Evolutionary conservation across 2,888 invertebrate genomes (phyloP).

Genomic region (Polyploca ridens): DNA sequence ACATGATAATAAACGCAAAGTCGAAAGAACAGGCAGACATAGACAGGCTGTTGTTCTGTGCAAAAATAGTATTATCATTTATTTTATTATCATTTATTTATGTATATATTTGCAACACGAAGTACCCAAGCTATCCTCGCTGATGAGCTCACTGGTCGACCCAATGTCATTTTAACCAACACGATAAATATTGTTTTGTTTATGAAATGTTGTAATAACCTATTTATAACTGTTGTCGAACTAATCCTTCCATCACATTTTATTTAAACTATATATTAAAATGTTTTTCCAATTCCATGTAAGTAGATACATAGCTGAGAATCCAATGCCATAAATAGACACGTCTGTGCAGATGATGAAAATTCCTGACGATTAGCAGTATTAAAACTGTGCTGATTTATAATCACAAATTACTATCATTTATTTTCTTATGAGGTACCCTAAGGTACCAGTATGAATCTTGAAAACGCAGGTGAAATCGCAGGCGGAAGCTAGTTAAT

Average conservation of each 20-base stretch:
- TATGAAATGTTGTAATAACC: neutral
- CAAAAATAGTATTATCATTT: neutral
- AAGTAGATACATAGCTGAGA: no score
- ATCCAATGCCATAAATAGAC: no score
- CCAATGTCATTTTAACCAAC: neutral
- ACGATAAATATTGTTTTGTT: neutral
- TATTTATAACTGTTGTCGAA: conserved; percentile 1
- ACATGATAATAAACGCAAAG: neutral
- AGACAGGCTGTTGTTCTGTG: neutral
- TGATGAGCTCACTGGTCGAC: neutral
- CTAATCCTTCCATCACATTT: neutral
- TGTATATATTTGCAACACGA: neutral
- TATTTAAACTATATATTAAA: no score
- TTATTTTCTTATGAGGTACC: no score
- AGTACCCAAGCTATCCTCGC: neutral
- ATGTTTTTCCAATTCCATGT: no score
- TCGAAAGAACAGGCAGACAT: neutral
- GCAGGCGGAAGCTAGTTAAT: no score
- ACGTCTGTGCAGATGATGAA: no score
- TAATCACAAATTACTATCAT: no score
- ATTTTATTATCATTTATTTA: neutral
- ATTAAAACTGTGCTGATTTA: no score
- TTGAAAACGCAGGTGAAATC: no score
- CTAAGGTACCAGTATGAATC: no score
- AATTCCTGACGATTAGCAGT: no score